These are phyloP conservation scores for Macrobrachium nipponense DNA, from an alignment of 1,140 invertebrate genomes.

Conservation along the genomic window DNA sequence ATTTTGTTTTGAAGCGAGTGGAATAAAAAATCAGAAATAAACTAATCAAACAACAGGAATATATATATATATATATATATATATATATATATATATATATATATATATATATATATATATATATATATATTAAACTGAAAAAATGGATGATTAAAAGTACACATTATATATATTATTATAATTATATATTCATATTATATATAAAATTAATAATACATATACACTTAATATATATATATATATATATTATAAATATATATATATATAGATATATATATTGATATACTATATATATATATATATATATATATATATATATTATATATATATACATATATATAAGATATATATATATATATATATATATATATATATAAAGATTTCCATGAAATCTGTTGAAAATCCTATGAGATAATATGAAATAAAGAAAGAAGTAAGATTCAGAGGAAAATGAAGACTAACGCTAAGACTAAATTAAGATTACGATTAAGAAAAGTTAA, in stretches of 20 bases:
- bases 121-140: no score
- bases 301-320: slow-evolving; percentile 3
- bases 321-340: background rate
- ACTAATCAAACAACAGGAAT: no score
- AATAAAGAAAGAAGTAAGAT: background rate
- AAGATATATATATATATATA: background rate
- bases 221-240: background rate
- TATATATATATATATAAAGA: background rate
- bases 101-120: background rate
- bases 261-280: background rate
- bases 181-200: background rate
- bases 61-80: background rate
- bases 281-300: background rate
- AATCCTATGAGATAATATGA: no score
- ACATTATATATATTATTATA: background rate
- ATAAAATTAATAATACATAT: background rate
- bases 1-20: no score
- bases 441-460: background rate
- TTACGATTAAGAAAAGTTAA: no score
- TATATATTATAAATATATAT: background rate
- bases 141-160: no score
- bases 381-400: no score
- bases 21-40: no score
- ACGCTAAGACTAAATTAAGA: background rate
- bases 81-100: background rate